Percentiles rank a stretch among this genome's conserved stretches.
These are phyloP conservation scores for Microctenopoma steveboyesi DNA, from an alignment of 2,797 vertebrate genomes.

Conservation along the genomic window DNA sequence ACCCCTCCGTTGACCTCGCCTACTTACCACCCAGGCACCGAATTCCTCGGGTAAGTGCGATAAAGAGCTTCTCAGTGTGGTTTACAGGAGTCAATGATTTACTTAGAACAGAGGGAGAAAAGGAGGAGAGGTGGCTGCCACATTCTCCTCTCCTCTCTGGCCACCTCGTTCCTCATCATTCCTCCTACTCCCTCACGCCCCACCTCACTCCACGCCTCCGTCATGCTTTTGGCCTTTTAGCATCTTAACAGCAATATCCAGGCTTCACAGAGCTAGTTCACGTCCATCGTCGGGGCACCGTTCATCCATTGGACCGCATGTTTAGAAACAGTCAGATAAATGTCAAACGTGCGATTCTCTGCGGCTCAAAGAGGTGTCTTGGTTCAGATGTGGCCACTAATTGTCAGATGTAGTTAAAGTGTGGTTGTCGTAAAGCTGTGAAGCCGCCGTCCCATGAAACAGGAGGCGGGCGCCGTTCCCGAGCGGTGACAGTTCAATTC, in stretches of 20 bases:
- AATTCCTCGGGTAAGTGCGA: slow-evolving; percentile 73
- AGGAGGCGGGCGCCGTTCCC: slow-evolving; percentile 48
- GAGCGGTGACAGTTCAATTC: slow-evolving; percentile 52
- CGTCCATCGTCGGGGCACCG: no score
- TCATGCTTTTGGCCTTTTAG: no score
- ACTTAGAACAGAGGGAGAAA: slow-evolving; percentile 16
- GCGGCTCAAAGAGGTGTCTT: slow-evolving; percentile 47
- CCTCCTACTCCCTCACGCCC: not conserved
- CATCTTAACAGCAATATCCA: no score
- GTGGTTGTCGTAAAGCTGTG: slow-evolving; percentile 37
- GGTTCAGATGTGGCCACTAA: slow-evolving; percentile 56
- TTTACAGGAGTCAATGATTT: slow-evolving; percentile 68
- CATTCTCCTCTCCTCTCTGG: not conserved
- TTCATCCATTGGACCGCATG: no score
- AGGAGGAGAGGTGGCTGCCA: slow-evolving; percentile 1
- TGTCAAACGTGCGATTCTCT: slow-evolving; percentile 1
- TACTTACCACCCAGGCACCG: slow-evolving; percentile 50
- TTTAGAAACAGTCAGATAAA: no score
- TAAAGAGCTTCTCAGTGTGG: slow-evolving; percentile 48
- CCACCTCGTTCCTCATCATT: not conserved
- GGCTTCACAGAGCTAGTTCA: no score
- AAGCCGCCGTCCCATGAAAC: slow-evolving; percentile 44
- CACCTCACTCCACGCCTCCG: no score
- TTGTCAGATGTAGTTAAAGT: slow-evolving; percentile 38
- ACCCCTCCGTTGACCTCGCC: slow-evolving; percentile 30